Conservation (phyloP, 2,797 vertebrate species). For the Buceros bicornis region DNA sequence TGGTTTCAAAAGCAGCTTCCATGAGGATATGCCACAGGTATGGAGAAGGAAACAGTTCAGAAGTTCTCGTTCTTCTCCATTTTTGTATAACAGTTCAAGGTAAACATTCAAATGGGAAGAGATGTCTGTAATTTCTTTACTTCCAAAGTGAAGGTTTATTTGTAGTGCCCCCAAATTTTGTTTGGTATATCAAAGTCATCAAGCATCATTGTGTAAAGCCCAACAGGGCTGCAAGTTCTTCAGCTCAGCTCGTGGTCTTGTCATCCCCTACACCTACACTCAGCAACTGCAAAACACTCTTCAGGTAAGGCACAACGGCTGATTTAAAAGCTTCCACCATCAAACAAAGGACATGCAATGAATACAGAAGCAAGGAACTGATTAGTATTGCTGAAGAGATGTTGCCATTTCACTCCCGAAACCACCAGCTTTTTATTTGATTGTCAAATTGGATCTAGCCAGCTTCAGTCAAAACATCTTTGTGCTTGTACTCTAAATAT, state of each 20-base stretch:
- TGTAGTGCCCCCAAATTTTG: neutral
- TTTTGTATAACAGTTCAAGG: neutral
- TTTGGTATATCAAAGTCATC: neutral
- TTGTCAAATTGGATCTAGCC: slow-evolving; percentile 23
- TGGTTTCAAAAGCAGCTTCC: neutral
- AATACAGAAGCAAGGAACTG: slow-evolving; percentile 11
- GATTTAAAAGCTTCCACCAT: slow-evolving; percentile 44
- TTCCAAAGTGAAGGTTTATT: neutral
- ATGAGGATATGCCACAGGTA: neutral
- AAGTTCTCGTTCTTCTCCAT: neutral
- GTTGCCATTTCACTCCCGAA: slow-evolving; percentile 19
- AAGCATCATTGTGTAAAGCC: neutral
- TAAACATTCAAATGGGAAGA: neutral
- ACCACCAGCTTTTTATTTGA: slow-evolving; percentile 34
- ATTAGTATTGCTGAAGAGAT: slow-evolving; percentile 36
- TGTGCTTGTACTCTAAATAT: slow-evolving; percentile 31
- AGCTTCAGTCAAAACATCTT: slow-evolving; percentile 53
- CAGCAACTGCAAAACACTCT: slow-evolving; percentile 1
- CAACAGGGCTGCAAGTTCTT: neutral
- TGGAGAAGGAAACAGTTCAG: accelerated
- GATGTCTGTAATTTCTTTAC: neutral
- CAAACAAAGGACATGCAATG: slow-evolving; percentile 14
- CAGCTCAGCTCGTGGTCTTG: neutral
- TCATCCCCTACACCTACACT: neutral
- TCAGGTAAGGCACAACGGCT: neutral